Base-by-base conservation (phyloP, 2,888 invertebrate species). In the Polia nebulosa region DNA sequence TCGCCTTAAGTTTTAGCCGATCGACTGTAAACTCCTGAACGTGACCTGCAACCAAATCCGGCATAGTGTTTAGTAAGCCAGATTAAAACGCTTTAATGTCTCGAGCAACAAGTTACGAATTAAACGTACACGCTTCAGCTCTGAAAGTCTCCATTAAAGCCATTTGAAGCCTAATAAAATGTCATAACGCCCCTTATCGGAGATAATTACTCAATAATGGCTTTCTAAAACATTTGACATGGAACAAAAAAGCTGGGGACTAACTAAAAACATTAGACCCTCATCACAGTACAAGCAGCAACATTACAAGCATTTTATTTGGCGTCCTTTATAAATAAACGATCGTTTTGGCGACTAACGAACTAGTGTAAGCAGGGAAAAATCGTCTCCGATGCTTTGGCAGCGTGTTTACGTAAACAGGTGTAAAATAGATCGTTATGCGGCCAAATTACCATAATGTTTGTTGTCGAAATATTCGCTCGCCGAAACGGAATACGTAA, bases 381-480 rank as follows among this genome's bases (percentile, higher is more conserved):
- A 92, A 91, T 89, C 89, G 89, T 91, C 90, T 89, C 87, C 88
- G 87, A 84, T 88, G 90, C 92, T 91, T 89, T 91, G 90, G 85
- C 89, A 85, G 87, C 89, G 85, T 91, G 93, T 93, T 94, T 93
- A 91, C 92, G 92, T 93, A 94, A 93, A 94, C 94, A 94, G 93
- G 94, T 94, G 93, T 93, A 94, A 93, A 94, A 92, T 91, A 89
- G 91, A 92, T 92, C 92, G 91, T 93, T 93, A 92, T 91, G 90
- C 89, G 91, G 89, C 88, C 85, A 87, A 89, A 94, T 94, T 94
- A 94, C 89, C 94, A 94, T 94, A 94, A 94, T 93, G 93, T 94
- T 94, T 93, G 93, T 92, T 92, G 93, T 93, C 92, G 92, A 93
- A 94, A 94, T 94, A 93, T 94, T 93, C 92, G 91, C 93, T 88